phyloP scores from a whole-genome alignment of 2,113 vertebrate genomes.

The Phaethon lepturus region DNA sequence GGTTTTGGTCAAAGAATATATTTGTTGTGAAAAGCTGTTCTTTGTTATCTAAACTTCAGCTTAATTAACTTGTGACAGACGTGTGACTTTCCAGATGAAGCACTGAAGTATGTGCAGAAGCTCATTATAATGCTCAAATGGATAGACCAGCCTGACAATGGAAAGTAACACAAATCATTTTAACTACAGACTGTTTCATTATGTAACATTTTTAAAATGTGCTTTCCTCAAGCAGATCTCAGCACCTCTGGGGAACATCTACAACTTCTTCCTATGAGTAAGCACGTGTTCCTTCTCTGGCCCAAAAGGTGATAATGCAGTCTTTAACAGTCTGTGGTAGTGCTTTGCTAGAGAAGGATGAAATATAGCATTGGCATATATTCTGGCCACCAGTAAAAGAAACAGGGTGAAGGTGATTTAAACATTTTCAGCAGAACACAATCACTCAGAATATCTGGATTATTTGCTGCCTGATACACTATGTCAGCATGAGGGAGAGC shows the following conservation, averaged over 20 bases:
- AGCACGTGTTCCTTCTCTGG: neutral
- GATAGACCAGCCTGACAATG: neutral
- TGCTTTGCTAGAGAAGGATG: neutral
- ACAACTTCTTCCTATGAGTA: neutral
- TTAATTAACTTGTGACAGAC: neutral
- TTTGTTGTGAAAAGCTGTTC: neutral
- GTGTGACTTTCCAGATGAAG: neutral
- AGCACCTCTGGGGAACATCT: neutral
- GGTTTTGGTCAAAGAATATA: neutral
- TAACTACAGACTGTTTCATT: neutral
- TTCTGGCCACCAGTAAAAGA: neutral
- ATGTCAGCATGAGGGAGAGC: neutral
- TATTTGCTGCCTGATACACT: neutral
- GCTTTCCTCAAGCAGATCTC: neutral
- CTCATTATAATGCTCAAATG: neutral
- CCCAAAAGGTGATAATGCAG: neutral
- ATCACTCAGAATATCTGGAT: neutral
- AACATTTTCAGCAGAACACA: neutral
- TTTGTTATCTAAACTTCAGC: neutral
- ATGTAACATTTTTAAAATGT: neutral
- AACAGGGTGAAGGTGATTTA: neutral
- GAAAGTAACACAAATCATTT: neutral
- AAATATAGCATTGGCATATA: neutral
- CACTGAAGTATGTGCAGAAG: neutral
- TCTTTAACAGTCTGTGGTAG: neutral